Base-by-base conservation (phyloP, 2,888 invertebrate genomes). In the Xanthia togata region DNA sequence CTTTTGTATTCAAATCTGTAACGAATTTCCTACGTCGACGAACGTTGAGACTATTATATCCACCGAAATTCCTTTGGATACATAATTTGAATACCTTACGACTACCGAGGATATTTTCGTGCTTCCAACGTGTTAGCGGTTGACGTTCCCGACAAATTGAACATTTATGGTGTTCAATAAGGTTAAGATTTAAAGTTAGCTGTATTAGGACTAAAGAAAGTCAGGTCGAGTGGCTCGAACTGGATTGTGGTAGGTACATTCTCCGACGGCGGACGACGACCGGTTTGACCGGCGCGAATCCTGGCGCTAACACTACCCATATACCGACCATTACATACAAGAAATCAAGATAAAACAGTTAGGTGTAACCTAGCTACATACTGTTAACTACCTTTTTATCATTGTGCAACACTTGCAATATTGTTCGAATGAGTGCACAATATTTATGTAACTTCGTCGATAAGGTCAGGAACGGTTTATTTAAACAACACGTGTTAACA, bases 211-310 rank as follows among this genome's bases (percentile, higher is more conserved):
- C 90, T 90, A 92, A 95, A 95, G 96, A 96, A 95, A 96, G 95
- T 91, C 92, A 91, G 92, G 91, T 92, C 91, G 90, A 85, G 87
- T 92, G 92, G 92, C 88, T 89, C 89, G 91, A 94, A 96, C 96
- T 94, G 95, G 95, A 94, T 95, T 93, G 92, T 88, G 93, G 79
- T 80, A 81, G 93, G 79, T 80, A 81, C 93, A 92, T 93, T 93
- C 94, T 92, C 92, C 88, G 87, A 80, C 89, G 81, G 77, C 84
- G 82, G 78, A 74, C 87, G 85, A 78, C 90, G 93, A 96, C 96
- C 96, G 96, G 96, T 96, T 95, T 94, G 93, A 93, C 95, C 93
- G 93, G 92, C 92, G 95, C 94, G 92, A 95, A 95, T 96, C 96
- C 96, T 94, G 95, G 92, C 92, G 90, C 91, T 91, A 89, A 90